Evolutionary conservation across 2,113 vertebrate species (phyloP).

Genomic region (Mobula hypostoma): DNA sequence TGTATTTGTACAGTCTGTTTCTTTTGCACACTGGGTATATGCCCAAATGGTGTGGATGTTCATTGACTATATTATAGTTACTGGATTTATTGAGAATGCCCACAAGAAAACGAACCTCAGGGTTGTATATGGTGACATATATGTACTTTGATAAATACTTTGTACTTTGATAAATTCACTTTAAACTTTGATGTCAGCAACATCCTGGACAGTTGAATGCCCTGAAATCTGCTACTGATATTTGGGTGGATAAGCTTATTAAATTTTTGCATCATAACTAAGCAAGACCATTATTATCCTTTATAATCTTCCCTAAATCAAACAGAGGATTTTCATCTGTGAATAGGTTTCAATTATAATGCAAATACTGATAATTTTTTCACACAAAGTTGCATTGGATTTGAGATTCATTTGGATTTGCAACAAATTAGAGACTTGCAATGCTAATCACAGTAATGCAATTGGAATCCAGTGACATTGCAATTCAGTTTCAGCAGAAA

Average conservation of each 20-base stretch:
- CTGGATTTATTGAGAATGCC: too few species aligned
- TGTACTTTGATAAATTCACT: too few species aligned
- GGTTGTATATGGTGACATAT: too few species aligned
- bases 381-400: not conserved
- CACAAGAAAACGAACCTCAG: too few species aligned
- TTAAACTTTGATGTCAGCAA: not conserved
- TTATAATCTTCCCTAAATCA: not conserved
- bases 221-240: not conserved
- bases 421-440: not conserved
- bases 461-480: not conserved
- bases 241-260: not conserved
- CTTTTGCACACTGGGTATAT: too few species aligned
- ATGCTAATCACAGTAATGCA: not conserved
- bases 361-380: not conserved
- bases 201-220: not conserved
- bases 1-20: too few species aligned
- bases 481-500: not conserved
- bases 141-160: too few species aligned
- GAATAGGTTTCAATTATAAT: not conserved
- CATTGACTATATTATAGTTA: too few species aligned
- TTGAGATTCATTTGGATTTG: not conserved
- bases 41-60: too few species aligned
- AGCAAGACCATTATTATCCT: too few species aligned
- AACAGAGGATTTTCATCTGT: not conserved
- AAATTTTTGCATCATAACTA: not conserved